Percentiles rank a stretch among this genome's conserved stretches.
phyloP scores from a whole-genome alignment of 2,888 invertebrate species.

The Aricia artaxerxes region DNA sequence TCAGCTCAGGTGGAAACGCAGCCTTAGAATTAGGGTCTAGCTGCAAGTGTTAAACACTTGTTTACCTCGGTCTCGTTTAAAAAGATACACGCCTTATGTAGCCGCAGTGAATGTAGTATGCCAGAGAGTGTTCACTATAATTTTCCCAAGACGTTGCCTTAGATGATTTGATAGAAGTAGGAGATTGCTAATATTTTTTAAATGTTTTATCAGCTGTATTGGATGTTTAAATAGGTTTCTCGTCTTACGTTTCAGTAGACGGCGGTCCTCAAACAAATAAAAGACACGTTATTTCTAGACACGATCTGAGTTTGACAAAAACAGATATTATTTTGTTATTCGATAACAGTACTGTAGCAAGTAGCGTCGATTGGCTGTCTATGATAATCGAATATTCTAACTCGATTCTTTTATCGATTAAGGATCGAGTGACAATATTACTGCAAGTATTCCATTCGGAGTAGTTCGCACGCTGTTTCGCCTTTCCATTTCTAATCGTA shows the following conservation, averaged over 20 bases:
- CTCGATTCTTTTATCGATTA: constrained; percentile 35
- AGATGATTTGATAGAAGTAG: constrained; percentile 23
- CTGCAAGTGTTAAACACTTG: not conserved
- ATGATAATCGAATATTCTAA: constrained; percentile 41
- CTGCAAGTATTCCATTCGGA: constrained; percentile 39
- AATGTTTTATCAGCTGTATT: constrained; percentile 21
- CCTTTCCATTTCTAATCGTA: constrained; percentile 71
- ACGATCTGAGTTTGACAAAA: constrained; percentile 35
- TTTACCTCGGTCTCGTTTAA: not conserved
- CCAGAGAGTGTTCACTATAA: constrained; percentile 27
- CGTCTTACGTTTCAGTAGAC: not conserved
- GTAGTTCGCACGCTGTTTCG: constrained; percentile 71
- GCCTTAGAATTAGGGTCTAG: no score
- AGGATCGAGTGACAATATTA: constrained; percentile 29
- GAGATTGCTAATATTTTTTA: constrained; percentile 23
- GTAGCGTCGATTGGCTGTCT: constrained; percentile 60
- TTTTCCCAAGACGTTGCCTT: constrained; percentile 28
- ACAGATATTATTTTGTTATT: constrained; percentile 41
- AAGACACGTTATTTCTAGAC: constrained; percentile 29
- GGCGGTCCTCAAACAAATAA: constrained; percentile 17
- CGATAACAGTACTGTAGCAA: constrained; percentile 41
- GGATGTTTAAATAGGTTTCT: constrained; percentile 5
- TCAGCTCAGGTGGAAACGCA: no score
- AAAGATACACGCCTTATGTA: not conserved
- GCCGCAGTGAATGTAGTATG: not conserved